These are phyloP conservation scores for Chondrilla cf. caribensis DNA, from an alignment of 37 sponge, comb jelly and placozoan species.

Conservation along the genomic window DNA sequence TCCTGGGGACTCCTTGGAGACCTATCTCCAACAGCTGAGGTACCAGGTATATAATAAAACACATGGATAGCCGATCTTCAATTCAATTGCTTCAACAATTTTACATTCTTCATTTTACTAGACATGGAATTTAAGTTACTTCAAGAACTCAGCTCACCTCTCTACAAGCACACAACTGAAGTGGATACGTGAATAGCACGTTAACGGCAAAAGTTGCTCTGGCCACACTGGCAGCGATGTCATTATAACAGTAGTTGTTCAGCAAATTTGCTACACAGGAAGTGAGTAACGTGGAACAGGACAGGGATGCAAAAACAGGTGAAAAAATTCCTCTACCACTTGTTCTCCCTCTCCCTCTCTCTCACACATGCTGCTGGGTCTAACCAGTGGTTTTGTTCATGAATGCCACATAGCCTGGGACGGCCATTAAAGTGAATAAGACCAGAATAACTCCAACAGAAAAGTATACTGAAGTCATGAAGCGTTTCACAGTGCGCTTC, in stretches of 20 bases:
- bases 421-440: constrained; percentile 57
- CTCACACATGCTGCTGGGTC: too few species aligned
- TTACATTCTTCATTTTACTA: too few species aligned
- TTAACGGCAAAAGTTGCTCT: constrained; percentile 45
- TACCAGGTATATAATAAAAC: too few species aligned
- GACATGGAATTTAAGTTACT: too few species aligned
- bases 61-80: too few species aligned
- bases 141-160: too few species aligned
- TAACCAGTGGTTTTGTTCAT: constrained; percentile 55
- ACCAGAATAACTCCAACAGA: constrained; percentile 46
- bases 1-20: constrained; percentile 20
- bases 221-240: constrained; percentile 36
- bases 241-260: constrained; percentile 69
- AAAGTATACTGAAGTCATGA: constrained; percentile 53
- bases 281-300: too few species aligned
- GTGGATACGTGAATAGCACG: constrained; percentile 81
- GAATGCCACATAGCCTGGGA: constrained; percentile 75
- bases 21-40: constrained; percentile 51
- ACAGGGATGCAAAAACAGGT: too few species aligned
- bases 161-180: constrained; percentile 70
- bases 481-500: constrained; percentile 45
- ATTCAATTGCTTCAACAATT: too few species aligned
- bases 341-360: too few species aligned
- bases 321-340: too few species aligned
- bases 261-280: constrained; percentile 54